Evolutionary conservation across 2,888 invertebrate species (phyloP).

Genomic region (Drosophila colorata): DNA sequence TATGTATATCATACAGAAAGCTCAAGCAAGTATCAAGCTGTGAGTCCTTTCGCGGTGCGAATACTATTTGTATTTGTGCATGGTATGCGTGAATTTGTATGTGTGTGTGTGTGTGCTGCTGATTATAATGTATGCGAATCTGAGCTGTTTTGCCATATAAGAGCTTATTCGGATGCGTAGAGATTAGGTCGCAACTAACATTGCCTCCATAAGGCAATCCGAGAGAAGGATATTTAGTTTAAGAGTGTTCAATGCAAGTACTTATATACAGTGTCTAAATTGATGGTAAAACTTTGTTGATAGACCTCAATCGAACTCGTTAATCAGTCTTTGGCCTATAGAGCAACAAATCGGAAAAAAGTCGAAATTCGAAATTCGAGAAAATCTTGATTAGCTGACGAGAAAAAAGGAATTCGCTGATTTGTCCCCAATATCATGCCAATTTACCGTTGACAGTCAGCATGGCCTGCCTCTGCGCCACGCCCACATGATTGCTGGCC

Average conservation of each 20-base stretch:
- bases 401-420: slow-evolving; percentile 7
- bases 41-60: slow-evolving; percentile 46
- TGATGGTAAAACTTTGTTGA: slow-evolving; percentile 19
- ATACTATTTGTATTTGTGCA: slow-evolving; percentile 23
- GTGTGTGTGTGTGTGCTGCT: slow-evolving; percentile 59
- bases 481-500: slow-evolving; percentile 87
- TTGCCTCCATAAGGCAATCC: slow-evolving; percentile 15
- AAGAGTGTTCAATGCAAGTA: neutral
- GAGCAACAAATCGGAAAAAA: slow-evolving; percentile 33
- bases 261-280: slow-evolving; percentile 38
- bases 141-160: slow-evolving; percentile 40
- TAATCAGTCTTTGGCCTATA: slow-evolving; percentile 51
- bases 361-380: slow-evolving; percentile 61
- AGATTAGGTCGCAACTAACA: slow-evolving; percentile 44
- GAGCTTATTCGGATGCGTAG: slow-evolving; percentile 29
- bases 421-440: neutral
- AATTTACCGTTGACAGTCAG: slow-evolving; percentile 88
- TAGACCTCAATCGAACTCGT: slow-evolving; percentile 50
- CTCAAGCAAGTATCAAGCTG: slow-evolving; percentile 60
- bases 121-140: slow-evolving; percentile 48
- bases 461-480: slow-evolving; percentile 86
- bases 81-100: slow-evolving; percentile 31
- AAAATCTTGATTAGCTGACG: slow-evolving; percentile 49
- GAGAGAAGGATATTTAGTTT: neutral
- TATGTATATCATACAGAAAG: slow-evolving; percentile 26